These are phyloP conservation scores for Manis pentadactyla DNA, from an alignment of 2,797 vertebrate genomes.

Conservation along the genomic window DNA sequence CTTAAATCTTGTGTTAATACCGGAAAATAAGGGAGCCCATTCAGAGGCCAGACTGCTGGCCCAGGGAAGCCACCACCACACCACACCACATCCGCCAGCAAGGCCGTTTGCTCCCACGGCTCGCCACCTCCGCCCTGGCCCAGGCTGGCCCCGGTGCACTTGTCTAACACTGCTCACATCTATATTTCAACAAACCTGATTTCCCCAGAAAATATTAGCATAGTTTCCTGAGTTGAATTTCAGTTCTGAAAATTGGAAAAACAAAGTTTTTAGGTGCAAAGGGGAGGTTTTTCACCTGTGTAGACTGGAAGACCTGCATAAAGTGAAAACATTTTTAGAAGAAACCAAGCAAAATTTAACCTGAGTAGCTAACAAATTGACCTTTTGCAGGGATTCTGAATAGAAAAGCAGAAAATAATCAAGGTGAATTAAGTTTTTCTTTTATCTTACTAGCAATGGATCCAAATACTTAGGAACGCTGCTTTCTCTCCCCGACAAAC, in stretches of 20 bases:
- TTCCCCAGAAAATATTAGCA: neutral
- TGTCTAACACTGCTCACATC: neutral
- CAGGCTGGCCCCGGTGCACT: fast-evolving
- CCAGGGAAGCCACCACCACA: neutral
- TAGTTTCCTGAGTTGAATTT: neutral
- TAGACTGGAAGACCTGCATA: neutral
- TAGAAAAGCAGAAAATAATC: constrained; percentile 32
- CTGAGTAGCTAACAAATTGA: neutral
- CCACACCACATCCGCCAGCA: neutral
- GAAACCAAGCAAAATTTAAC: constrained; percentile 38
- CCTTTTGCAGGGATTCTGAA: neutral
- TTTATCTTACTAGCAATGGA: neutral
- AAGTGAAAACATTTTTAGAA: neutral
- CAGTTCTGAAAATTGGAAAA: neutral
- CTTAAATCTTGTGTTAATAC: neutral
- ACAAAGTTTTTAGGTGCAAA: neutral
- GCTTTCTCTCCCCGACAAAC: neutral
- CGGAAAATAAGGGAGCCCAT: constrained; percentile 52
- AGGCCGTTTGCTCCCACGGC: fast-evolving
- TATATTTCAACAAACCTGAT: neutral
- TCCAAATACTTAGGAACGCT: neutral
- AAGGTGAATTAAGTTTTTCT: neutral
- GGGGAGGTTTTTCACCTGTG: neutral
- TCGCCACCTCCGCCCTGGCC: neutral
- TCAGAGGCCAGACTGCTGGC: neutral